Conservation (phyloP, 1,140 invertebrate species). For the Bombus polaris region DNA sequence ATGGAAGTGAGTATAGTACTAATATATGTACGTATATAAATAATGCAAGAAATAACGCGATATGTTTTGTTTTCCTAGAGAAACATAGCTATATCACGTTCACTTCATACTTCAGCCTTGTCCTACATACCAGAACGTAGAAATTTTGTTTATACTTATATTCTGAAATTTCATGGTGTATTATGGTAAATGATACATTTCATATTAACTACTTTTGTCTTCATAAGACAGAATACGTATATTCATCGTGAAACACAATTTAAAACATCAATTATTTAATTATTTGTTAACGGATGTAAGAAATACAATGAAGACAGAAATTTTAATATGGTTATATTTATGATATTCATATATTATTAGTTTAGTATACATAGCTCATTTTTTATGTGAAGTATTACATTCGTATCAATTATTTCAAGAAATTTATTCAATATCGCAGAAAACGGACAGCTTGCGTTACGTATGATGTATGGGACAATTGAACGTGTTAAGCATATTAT, state of each 20-base stretch:
- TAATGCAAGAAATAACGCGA: too few species aligned
- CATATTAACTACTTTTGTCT: too few species aligned
- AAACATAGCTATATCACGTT: conserved; percentile 5
- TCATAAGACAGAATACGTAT: too few species aligned
- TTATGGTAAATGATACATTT: too few species aligned
- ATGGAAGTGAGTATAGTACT: too few species aligned
- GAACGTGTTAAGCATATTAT: background rate
- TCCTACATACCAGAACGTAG: conserved; percentile 26
- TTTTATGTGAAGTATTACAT: background rate
- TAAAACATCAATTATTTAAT: background rate
- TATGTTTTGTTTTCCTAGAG: too few species aligned
- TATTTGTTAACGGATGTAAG: background rate
- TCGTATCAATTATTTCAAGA: background rate
- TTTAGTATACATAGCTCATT: background rate
- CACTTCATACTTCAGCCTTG: conserved; percentile 29
- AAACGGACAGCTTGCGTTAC: background rate
- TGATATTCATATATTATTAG: too few species aligned
- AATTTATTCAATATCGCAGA: background rate
- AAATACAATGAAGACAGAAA: background rate
- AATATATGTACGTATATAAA: too few species aligned
- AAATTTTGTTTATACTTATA: conserved; percentile 24
- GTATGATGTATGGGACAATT: background rate
- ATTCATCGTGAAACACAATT: background rate
- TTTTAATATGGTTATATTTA: background rate
- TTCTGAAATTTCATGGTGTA: background rate